A percentile compares a stretch with the other conserved stretches of the same genome.
phyloP scores from a whole-genome alignment of 2,888 invertebrate species.

The Oxytorus armatus region DNA sequence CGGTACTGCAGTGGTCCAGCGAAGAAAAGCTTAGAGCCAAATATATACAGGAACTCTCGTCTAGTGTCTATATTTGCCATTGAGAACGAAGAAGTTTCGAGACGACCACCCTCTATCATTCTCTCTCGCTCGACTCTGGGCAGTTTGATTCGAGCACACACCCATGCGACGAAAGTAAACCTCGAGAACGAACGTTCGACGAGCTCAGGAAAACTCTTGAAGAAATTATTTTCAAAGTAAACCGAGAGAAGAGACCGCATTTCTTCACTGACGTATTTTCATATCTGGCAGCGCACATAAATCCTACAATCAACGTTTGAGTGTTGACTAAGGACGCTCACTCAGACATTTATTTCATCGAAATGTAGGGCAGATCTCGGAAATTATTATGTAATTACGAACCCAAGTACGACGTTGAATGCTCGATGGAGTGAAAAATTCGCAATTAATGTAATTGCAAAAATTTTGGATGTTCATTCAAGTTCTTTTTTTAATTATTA shows the following conservation, averaged over 20 bases:
- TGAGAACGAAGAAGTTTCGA: no score
- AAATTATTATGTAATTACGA: no score
- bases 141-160: conserved; percentile 30
- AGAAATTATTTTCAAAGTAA: conserved; percentile 54
- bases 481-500: no score
- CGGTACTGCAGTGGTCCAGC: not conserved
- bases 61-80: conserved; percentile 25
- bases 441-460: no score
- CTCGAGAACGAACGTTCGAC: conserved; percentile 15
- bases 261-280: conserved; percentile 20
- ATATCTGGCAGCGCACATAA: not conserved
- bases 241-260: conserved; percentile 10
- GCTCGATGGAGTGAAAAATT: no score
- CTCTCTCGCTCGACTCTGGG: not conserved
- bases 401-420: no score
- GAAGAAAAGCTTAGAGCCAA: conserved; percentile 24
- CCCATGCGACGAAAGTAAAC: not conserved
- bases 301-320: not conserved
- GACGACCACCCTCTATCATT: not conserved
- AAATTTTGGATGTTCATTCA: no score
- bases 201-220: conserved; percentile 6
- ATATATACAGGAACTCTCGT: not conserved
- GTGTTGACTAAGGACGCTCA: not conserved
- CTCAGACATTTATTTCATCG: not conserved
- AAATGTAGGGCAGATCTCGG: not conserved